Base-by-base conservation (phyloP, 2,797 vertebrate species). In the Prionace glauca region DNA sequence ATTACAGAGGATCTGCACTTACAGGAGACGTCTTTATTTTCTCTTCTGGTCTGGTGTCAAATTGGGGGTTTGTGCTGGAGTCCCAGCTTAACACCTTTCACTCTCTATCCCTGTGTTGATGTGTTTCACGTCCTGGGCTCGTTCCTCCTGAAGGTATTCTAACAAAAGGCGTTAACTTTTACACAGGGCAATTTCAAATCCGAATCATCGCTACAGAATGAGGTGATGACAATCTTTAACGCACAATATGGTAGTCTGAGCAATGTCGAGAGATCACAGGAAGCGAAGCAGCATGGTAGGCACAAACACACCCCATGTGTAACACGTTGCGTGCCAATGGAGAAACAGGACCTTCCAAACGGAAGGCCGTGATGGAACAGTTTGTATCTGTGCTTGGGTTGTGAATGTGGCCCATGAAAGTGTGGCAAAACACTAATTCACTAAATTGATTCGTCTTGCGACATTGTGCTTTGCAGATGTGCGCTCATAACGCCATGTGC, bases 351-450 rank as follows among this genome's bases (percentile, higher is more conserved):
- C 90, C 90, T 92, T 92, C 90, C 90, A 67, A 92, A 92, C 62
- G 90, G 65, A 69, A 92, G 90, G 62, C 90, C 56, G 62, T 92
- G 62, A 69, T 92, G 65, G 56, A 92, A 92, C 90, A 41, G 90
- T 92, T 92, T 92, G n/a, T 91, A 92, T 36, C 62, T 92, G 87
- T 90, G 60, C 56, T 90, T 62, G 62, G 36, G 90, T 41, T 69
- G 65, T 92, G 90, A 92, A 67, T n/a, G 22, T 92, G 90, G 90
- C 62, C 65, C 62, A 67, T 69, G 62, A 92, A 69, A 22, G 62
- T 92, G 90, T 92, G 67, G 90, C 62, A 92, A 92, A 92, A 92
- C 90, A 92, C 67, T 92, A 69, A 92, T 92, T 92, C 90, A 92
- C 65, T 92, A 92, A 92, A 67, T 92, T 92, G 90, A 41, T 92